These are phyloP conservation scores for Oscheius onirici DNA, from an alignment of 2,888 invertebrate genomes.

Conservation along the genomic window DNA sequence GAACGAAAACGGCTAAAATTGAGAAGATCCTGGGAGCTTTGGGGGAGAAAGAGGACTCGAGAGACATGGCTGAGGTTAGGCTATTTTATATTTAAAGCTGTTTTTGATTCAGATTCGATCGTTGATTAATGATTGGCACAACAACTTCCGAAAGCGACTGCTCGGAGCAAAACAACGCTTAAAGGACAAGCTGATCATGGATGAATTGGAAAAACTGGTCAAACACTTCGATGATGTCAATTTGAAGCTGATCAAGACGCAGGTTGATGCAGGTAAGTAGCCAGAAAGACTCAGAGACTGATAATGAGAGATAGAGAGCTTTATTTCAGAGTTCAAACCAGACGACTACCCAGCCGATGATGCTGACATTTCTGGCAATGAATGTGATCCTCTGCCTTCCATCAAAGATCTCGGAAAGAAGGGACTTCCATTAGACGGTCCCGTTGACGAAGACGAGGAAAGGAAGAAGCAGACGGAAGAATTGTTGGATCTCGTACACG, in stretches of 20 bases:
- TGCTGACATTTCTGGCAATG: slow-evolving; percentile 36
- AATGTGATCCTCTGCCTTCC: slow-evolving; percentile 37
- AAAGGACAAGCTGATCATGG: slow-evolving; percentile 29
- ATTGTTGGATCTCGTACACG: background rate
- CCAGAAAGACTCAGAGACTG: too few species aligned
- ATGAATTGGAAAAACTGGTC: slow-evolving; percentile 26
- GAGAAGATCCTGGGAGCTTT: slow-evolving; percentile 46
- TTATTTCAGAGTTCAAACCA: slow-evolving; percentile 24
- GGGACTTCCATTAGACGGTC: background rate
- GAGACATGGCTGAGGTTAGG: slow-evolving; percentile 44
- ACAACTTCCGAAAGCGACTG: slow-evolving; percentile 22
- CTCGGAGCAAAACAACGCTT: slow-evolving; percentile 19
- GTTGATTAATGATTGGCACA: slow-evolving; percentile 33
- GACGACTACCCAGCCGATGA: slow-evolving; percentile 42
- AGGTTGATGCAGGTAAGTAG: slow-evolving; percentile 25
- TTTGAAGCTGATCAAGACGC: slow-evolving; percentile 24
- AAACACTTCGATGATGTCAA: slow-evolving; percentile 32
- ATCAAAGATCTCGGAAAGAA: background rate
- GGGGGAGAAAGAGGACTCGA: slow-evolving; percentile 47
- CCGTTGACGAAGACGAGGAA: background rate
- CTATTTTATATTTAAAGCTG: background rate
- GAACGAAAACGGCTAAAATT: slow-evolving; percentile 37
- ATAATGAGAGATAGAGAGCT: background rate
- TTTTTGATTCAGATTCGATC: slow-evolving; percentile 31
- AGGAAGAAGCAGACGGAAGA: background rate